phyloP scores from a whole-genome alignment of 2,797 vertebrate genomes.

The Anas georgica region DNA sequence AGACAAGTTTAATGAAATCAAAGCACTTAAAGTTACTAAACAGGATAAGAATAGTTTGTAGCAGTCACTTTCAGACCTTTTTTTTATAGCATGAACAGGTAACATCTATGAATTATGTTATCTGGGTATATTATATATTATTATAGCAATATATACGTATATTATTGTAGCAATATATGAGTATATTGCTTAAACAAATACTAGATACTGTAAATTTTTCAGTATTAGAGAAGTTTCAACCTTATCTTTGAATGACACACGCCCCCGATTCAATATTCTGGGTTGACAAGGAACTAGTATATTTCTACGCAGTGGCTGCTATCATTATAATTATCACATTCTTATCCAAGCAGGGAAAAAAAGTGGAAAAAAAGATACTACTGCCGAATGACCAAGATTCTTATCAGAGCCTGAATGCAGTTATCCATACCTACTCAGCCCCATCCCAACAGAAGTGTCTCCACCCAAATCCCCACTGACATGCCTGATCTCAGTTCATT shows the following conservation, averaged over 20 bases:
- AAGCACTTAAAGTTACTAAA: fast-evolving
- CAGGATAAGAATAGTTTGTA: neutral
- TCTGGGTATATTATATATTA: too few relatives aligned
- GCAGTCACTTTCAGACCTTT: neutral
- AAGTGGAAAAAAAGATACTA: fast-evolving
- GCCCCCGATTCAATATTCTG: neutral
- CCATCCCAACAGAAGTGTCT: neutral
- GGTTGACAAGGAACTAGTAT: neutral
- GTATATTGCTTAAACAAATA: neutral
- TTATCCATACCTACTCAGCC: neutral
- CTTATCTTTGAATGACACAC: neutral
- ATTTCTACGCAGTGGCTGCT: neutral
- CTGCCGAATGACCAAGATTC: fast-evolving
- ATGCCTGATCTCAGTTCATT: neutral
- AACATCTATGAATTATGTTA: neutral
- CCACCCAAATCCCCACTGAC: neutral
- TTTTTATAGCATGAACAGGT: neutral
- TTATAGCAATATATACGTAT: too few relatives aligned
- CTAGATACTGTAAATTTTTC: neutral
- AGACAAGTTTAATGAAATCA: neutral
- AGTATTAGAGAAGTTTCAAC: neutral
- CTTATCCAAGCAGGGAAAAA: fast-evolving
- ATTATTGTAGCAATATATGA: too few relatives aligned
- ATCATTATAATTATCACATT: neutral
- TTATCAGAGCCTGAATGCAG: neutral